These are phyloP conservation scores for Euclidia mi DNA, from an alignment of 2,888 invertebrate species.

Conservation along the genomic window DNA sequence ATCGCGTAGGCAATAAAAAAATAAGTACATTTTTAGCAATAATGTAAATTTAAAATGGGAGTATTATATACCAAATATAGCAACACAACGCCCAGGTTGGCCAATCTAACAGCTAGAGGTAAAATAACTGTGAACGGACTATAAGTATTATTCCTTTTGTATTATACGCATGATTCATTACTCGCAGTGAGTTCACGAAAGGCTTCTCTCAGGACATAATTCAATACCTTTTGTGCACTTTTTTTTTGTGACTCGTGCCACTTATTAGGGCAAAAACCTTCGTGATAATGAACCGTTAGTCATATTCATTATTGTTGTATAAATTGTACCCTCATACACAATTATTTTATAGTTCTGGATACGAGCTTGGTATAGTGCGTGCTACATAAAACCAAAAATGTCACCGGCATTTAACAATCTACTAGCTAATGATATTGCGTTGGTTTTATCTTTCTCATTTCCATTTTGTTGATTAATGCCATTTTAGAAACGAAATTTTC, in stretches of 20 bases:
- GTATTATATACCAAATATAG: no score
- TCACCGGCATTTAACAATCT: slow-evolving; percentile 66
- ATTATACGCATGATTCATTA: slow-evolving; percentile 59
- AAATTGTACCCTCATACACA: slow-evolving; percentile 84
- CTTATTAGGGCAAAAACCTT: slow-evolving; percentile 83
- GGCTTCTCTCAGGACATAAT: slow-evolving; percentile 70
- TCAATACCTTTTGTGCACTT: slow-evolving; percentile 75
- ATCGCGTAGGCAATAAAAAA: no score
- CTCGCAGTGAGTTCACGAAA: slow-evolving; percentile 54
- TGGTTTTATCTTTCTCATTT: slow-evolving; percentile 64
- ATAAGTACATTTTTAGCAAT: no score
- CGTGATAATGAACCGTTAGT: slow-evolving; percentile 83
- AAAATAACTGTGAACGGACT: no score
- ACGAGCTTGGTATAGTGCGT: slow-evolving; percentile 69
- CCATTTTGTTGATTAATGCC: slow-evolving; percentile 56
- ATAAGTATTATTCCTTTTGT: slow-evolving; percentile 36
- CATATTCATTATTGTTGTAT: slow-evolving; percentile 85
- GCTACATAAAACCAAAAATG: slow-evolving; percentile 74
- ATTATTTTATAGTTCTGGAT: slow-evolving; percentile 75
- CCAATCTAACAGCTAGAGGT: no score
- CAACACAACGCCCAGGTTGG: no score
- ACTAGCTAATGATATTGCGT: slow-evolving; percentile 61
- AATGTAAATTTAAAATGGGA: no score
- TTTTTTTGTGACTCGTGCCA: slow-evolving; percentile 71
- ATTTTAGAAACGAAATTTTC: slow-evolving; percentile 44